Conservation (phyloP, 2,113 vertebrate genomes). For the Vireo altiloquus region DNA sequence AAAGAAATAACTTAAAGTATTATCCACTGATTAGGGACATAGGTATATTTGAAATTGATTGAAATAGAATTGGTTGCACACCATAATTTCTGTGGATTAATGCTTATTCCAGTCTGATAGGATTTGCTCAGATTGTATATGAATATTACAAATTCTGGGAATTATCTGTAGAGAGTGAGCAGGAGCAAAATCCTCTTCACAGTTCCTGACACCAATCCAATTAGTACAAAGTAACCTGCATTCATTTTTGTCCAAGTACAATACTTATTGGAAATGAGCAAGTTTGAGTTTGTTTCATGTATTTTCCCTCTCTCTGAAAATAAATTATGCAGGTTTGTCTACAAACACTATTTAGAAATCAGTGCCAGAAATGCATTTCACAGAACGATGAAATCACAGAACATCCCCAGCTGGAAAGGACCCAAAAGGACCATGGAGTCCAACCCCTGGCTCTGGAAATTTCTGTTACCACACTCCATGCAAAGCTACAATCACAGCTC, state of each 20-base stretch:
- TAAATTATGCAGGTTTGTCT: neutral
- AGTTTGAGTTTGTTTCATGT: neutral
- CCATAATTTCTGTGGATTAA: neutral
- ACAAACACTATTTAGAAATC: neutral
- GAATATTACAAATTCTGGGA: neutral
- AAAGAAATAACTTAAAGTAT: neutral
- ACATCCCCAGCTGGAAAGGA: neutral
- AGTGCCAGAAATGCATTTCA: neutral
- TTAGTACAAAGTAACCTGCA: neutral
- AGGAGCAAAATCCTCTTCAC: neutral
- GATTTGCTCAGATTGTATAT: neutral
- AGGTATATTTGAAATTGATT: neutral
- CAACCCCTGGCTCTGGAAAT: neutral
- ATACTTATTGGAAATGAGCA: too few relatives aligned
- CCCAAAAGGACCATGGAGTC: neutral
- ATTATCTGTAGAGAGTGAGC: neutral
- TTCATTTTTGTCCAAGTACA: neutral
- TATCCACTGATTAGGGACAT: neutral
- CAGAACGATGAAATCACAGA: neutral
- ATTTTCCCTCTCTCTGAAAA: neutral
- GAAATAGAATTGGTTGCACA: neutral
- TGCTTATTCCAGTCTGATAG: neutral
- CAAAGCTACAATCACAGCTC: neutral
- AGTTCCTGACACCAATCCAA: neutral
- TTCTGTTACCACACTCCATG: neutral